Base-by-base conservation (phyloP, 2,113 vertebrate species). In the Physeter macrocephalus region DNA sequence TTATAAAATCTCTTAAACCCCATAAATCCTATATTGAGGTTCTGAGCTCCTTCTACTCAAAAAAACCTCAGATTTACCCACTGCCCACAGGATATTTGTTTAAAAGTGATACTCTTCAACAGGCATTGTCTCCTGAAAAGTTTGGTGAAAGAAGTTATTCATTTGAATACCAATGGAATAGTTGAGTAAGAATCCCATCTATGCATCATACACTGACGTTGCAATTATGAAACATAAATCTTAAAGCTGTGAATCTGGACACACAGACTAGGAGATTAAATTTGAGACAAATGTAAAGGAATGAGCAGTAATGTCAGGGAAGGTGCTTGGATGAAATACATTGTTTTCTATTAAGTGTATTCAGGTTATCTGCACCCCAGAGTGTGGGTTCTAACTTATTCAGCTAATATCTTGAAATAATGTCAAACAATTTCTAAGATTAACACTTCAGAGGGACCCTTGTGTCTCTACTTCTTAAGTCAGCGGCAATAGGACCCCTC, bases 271-370 rank as follows among this genome's bases (percentile, higher is more conserved):
- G 43, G n/a, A 89, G 49, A 49, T 54, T 74, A 74, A 62, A 61
- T 10, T 49, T 74, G 57, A 59, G 27, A 77, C 57, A 2, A 91
- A 78, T 54, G 21, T 34, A 69, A 83, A 87, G 8, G 7, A 57
- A 78, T 94, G 34, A 81, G 64, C 10, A 82, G 34, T 90, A 59
- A 90, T 34, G 18, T 87, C 10, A 43, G 25, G 7, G 66, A 81
- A 87, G 34, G 74, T 39, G 87, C 87, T 34, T 41, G 2, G 17
- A 71, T 36, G 54, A 90, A 94, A 78, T 36, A 72, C 11, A 93
- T 81, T 69, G 36, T 75, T 96, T 95, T 84, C 67, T 82, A 46
- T 77, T 81, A 93, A 93, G 29, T 90, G 18, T 69, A 13, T 82
- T 83, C 61, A 88, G 67, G 41, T 59, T 34, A 67, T 67, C 61